Percentiles rank a stretch among this genome's conserved stretches.
Evolutionary conservation across 2,888 invertebrate species (phyloP).

Genomic region (Odontomyia ornata): DNA sequence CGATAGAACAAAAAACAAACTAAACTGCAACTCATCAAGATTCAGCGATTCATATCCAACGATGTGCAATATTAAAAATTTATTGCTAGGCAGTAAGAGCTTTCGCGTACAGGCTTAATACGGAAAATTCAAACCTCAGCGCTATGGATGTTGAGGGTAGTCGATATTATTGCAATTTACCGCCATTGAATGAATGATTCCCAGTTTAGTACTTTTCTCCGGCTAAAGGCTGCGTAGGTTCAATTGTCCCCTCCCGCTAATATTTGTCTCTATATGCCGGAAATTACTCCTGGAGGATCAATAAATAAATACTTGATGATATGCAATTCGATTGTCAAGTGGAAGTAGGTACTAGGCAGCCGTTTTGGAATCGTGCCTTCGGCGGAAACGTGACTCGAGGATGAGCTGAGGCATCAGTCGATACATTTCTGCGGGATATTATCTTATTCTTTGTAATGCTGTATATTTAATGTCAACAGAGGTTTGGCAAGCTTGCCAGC

Average conservation of each 20-base stretch:
- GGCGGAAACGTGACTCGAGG: too few species aligned
- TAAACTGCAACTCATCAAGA: constrained; percentile 47
- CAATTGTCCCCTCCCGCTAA: neutral
- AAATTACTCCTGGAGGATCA: constrained; percentile 46
- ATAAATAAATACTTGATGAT: constrained; percentile 44
- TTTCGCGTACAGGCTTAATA: neutral
- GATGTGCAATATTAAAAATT: constrained; percentile 50
- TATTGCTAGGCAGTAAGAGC: constrained; percentile 48
- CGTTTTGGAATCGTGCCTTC: neutral
- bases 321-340: constrained; percentile 46
- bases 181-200: constrained; percentile 2
- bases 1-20: neutral
- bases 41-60: constrained; percentile 43
- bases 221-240: neutral
- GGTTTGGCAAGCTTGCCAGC: too few species aligned
- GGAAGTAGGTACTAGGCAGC: neutral
- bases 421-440: too few species aligned
- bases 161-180: constrained; percentile 26
- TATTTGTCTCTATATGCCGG: neutral
- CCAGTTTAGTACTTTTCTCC: neutral
- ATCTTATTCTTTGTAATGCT: too few species aligned
- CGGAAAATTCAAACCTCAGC: constrained; percentile 26
- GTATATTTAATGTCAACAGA: too few species aligned
- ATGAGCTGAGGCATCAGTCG: too few species aligned
- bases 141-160: neutral